Evolutionary conservation across 2,888 invertebrate genomes (phyloP), one percentile per base, ranked within the genome.

Genomic region (Amblyteles armatorius): DNA sequence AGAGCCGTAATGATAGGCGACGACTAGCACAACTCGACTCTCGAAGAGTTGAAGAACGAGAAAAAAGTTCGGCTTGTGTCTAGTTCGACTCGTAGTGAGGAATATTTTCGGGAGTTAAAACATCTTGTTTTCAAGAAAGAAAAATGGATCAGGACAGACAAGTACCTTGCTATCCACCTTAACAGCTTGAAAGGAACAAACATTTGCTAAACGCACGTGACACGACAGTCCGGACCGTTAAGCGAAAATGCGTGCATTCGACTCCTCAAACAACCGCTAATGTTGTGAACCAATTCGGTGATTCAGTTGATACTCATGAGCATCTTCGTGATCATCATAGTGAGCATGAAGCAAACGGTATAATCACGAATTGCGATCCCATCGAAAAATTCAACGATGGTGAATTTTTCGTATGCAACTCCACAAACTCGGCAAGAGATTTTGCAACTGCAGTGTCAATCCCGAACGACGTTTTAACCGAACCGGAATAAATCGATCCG

Each of bases 91-190:
- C 69, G 79, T 4, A 85, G 82, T 29, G 82, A 83, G 29, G 79
- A 82, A 40, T 82, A 82, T 48, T 85, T 77, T 65, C 80, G 80
- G 2, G 60, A 84, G 19, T 50, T 86, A 6, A 81, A 84, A 77
- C 19, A 82, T 52, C 26, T 84, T 3, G 68, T 82, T 22, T 68
- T 80, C 26, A 76, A 80, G 65, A 81, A 82, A 60, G 72, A 52
- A 48, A 82, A 82, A 26, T 60, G 77, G 44, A 69, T 87, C 5
- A 77, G 86, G 13, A 19, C 71, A 1, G 85, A 86, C 72, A 87
- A 87, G 55, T 84, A 71, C 19, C 80, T 87, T 2, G 68, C 84
- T 5, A 57, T 73, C 3, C 85, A 87, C 69, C 52, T 87, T 48
- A 40, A 74, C 29, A 68, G 78, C 6, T 67, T 87, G 22, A 71